Evolutionary conservation across 2,113 vertebrate genomes (phyloP).

Genomic region (Alexandromys fortis): DNA sequence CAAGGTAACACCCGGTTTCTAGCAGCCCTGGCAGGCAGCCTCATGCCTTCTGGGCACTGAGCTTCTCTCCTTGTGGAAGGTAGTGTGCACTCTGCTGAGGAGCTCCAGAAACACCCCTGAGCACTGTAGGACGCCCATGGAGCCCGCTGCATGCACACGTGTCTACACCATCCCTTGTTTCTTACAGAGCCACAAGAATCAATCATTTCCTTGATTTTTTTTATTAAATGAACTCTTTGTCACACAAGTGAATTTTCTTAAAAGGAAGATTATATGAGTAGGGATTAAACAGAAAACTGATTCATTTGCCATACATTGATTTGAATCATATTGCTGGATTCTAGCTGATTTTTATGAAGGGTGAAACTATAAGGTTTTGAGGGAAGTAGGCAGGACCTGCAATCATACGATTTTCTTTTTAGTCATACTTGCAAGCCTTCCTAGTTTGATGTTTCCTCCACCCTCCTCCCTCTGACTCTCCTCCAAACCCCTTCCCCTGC

Average conservation of each 20-base stretch:
- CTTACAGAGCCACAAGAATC: neutral
- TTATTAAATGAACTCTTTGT: neutral
- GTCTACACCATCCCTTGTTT: neutral
- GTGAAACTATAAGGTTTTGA: neutral
- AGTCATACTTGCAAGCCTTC: accelerated
- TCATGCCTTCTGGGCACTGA: accelerated
- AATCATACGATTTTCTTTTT: neutral
- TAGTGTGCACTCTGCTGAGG: too few species aligned
- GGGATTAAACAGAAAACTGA: neutral
- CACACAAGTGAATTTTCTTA: neutral
- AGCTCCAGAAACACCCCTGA: neutral
- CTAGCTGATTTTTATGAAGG: neutral
- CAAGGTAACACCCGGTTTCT: slow-evolving; percentile 89
- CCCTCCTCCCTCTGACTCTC: too few species aligned
- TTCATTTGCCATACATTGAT: accelerated
- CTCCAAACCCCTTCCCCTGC: too few species aligned
- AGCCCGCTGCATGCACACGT: neutral
- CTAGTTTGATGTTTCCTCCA: neutral
- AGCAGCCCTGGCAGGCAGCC: accelerated
- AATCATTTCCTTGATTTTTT: neutral
- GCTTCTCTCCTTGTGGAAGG: neutral
- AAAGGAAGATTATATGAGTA: neutral
- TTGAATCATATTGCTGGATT: accelerated
- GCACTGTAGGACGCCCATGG: accelerated
- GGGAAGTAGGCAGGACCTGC: neutral